Evolutionary conservation across 2,113 vertebrate genomes (phyloP), one percentile per base, ranked within the genome.

Genomic region (Melanocharis versteri): DNA sequence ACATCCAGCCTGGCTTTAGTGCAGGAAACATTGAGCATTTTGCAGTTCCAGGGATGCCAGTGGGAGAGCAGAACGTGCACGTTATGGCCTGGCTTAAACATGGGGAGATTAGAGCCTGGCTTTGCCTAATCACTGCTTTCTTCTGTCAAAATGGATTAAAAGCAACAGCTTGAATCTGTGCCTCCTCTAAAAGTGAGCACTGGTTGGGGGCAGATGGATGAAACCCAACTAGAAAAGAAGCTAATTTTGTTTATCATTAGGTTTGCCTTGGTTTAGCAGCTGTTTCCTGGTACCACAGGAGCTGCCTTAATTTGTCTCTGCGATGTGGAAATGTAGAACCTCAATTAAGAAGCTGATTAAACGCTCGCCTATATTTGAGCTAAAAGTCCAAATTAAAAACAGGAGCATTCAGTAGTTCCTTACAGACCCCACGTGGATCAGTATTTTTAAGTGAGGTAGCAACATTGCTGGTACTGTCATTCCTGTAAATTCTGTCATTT

Each of bases 321-420:
- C 58, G 42, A 95, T n/a, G 82, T 4, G 83, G 95, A 72, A 95
- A 89, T 39, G 77, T 30, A 57, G 64, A 92, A 89, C 87, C 95
- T 90, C 86, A 94, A 82, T 94, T 96, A 95, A 93, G 90, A 31
- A 84, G 90, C 95, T 96, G 96, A 97, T 96, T 93, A 95, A 97
- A 95, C 17, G 42, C 76, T 42, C 26, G 62, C 82, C 85, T 39
- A 27, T 44, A 65, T 69, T 44, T 35, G 70, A 94, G 62, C 69
- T 84, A 72, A 91, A 96, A 93, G 60, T 84, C 73, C 65, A 39
- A 42, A 86, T 40, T 45, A 24, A 33, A 79, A 48, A 48, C 5
- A 37, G 69, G 26, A 84, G 57, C 66, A 6, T 8, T 48, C 73
- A 30, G 39, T 2, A 62, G 35, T 3, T 44, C 9, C 6, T 40